Conservation (phyloP, 2,113 vertebrate genomes). For the Zapornia atra region DNA sequence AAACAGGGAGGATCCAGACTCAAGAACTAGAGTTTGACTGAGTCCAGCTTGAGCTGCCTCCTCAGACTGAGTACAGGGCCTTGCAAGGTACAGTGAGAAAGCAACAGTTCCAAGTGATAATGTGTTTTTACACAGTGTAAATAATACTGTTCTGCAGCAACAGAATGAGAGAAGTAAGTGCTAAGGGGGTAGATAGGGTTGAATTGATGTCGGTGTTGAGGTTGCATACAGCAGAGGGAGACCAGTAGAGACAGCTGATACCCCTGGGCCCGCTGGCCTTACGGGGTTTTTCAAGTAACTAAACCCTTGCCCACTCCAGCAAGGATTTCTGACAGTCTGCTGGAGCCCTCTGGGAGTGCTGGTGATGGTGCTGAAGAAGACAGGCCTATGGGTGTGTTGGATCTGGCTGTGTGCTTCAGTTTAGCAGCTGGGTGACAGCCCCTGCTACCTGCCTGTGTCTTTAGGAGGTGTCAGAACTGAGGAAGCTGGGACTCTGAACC, state of each 20-base stretch:
- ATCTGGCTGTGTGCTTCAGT: background rate
- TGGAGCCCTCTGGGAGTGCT: background rate
- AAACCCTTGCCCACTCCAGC: background rate
- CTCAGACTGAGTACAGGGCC: background rate
- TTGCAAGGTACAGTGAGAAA: background rate
- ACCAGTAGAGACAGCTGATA: background rate
- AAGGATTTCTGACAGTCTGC: rapidly evolving
- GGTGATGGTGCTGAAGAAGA: background rate
- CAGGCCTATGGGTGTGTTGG: background rate
- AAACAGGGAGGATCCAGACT: background rate
- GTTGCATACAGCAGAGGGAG: background rate
- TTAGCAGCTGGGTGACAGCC: background rate
- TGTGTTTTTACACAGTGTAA: background rate
- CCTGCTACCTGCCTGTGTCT: background rate
- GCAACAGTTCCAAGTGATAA: background rate
- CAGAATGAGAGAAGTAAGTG: background rate
- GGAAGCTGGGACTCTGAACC: background rate
- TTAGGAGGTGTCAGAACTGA: background rate
- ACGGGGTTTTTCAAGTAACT: background rate
- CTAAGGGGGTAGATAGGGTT: background rate
- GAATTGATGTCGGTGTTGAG: background rate
- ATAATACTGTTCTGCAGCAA: background rate
- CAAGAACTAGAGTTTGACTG: background rate
- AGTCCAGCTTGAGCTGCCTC: background rate
- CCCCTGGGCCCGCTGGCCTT: background rate